Base-by-base conservation (phyloP, 2,888 invertebrate species). In the Drosophila trichaetosa region DNA sequence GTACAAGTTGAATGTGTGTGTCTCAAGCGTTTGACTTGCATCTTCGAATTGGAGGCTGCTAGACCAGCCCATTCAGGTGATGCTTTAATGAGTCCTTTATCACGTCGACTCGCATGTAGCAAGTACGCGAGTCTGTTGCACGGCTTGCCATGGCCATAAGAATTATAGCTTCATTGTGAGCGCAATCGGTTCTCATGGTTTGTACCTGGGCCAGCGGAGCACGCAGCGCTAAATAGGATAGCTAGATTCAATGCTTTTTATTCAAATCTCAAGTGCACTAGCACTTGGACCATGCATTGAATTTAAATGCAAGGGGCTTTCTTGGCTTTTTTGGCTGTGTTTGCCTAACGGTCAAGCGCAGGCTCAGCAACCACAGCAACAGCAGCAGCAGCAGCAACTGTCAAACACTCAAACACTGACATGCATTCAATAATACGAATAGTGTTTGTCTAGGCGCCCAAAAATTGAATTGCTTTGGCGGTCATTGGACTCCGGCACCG, bases 31-130 rank as follows among this genome's bases (percentile, higher is more conserved):
- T 69, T 75, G 76, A 46, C 56, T 75, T 71, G 69, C 13, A 65
- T 62, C 66, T 36, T 36, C 36, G 81, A 73, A 66, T 68, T 70
- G 65, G 87, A 87, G 85, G 85, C 90, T 89, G 89, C 71, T 75
- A 72, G 84, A 84, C 84, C 84, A 87, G 83, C 85, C 90, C 87
- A 89, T 87, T 90, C 78, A 90, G 75, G 90, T 90, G 90, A 90
- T 90, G 87, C 90, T 87, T 87, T 87, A 87, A 87, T 90, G 90
- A 87, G 90, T 87, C 87, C 87, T 87, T 90, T 87, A 87, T 90
- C 90, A 87, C 90, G 80, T 87, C 89, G 76, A 66, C 64, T 69
- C 58, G 58, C 72, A 67, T 78, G 67, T 52, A 59, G 53, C 66
- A 64, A 61, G 63, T 73, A 73, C 53, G 63, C 31, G 58, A 62